phyloP scores from a whole-genome alignment of 1,140 invertebrate species.

The Acromyrmex charruanus region DNA sequence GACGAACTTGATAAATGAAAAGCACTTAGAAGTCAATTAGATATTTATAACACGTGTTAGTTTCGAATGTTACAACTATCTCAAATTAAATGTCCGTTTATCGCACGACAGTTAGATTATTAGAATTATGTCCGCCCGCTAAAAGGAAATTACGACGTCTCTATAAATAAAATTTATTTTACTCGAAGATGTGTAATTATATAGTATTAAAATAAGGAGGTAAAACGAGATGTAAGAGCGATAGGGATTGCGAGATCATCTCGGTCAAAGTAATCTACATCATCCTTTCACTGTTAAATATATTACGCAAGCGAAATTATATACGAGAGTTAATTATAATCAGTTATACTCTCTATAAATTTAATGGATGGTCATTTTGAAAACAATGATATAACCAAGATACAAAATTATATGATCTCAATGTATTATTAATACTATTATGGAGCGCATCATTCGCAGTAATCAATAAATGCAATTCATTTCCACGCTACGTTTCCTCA shows the following conservation, averaged over 20 bases:
- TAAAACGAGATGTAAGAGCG: background rate
- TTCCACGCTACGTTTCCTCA: conserved; percentile 1
- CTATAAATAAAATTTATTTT: conserved; percentile 10
- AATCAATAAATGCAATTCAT: conserved; percentile 32
- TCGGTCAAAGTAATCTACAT: background rate
- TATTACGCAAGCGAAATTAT: background rate
- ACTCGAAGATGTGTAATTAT: background rate
- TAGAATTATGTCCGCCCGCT: background rate
- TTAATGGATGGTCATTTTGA: conserved; percentile 21
- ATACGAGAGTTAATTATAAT: conserved; percentile 11
- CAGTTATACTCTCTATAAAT: background rate
- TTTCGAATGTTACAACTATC: background rate
- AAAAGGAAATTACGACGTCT: background rate
- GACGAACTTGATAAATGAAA: background rate
- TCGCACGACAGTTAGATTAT: background rate
- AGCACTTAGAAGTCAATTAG: background rate
- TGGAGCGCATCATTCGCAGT: background rate
- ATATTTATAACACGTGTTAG: background rate
- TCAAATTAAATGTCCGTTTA: background rate
- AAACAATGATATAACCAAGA: conserved; percentile 4
- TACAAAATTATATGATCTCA: conserved; percentile 15
- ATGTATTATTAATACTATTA: conserved; percentile 16
- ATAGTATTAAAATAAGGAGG: conserved; percentile 2
- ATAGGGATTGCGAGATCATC: conserved; percentile 18
- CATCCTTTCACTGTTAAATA: conserved; percentile 21